phyloP scores from a whole-genome alignment of 2,888 invertebrate species.

The Diadegma fenestrale region DNA sequence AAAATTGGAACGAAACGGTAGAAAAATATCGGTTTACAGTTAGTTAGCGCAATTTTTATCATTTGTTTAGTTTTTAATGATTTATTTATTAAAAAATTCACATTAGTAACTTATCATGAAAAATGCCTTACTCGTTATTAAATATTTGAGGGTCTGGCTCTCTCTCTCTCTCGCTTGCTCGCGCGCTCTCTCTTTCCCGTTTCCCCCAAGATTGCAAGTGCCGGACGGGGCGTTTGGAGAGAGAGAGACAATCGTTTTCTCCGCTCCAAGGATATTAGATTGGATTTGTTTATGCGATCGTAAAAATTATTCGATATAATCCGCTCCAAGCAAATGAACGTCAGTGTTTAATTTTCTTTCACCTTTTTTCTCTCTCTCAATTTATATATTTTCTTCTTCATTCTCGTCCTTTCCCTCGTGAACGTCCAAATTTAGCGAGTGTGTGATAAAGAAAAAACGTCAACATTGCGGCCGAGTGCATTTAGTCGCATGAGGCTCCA shows the following conservation, averaged over 20 bases:
- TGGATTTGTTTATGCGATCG: constrained; percentile 76
- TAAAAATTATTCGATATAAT: constrained; percentile 72
- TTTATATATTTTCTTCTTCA: constrained; percentile 33
- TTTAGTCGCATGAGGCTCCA: constrained; percentile 59
- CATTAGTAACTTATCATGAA: constrained; percentile 84
- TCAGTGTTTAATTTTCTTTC: constrained; percentile 31
- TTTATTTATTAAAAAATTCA: constrained; percentile 84
- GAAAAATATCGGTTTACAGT: neutral
- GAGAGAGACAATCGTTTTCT: constrained; percentile 65
- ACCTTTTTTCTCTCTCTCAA: constrained; percentile 34
- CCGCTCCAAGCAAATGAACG: constrained; percentile 68
- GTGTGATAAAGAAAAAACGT: constrained; percentile 56
- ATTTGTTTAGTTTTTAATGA: constrained; percentile 69
- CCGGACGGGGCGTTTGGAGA: constrained; percentile 65
- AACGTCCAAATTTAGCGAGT: constrained; percentile 65
- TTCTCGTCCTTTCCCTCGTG: constrained; percentile 50
- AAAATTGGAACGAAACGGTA: constrained; percentile 47
- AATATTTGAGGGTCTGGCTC: constrained; percentile 80
- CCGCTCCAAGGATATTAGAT: constrained; percentile 75
- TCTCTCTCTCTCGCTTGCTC: constrained; percentile 69
- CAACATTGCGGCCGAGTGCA: constrained; percentile 65
- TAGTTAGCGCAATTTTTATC: neutral
- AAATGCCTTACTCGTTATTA: constrained; percentile 83
- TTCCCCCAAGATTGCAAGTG: constrained; percentile 72
- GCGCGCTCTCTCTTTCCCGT: constrained; percentile 53